phyloP scores from a whole-genome alignment of 2,888 invertebrate genomes.

The Coelopa pilipes region DNA sequence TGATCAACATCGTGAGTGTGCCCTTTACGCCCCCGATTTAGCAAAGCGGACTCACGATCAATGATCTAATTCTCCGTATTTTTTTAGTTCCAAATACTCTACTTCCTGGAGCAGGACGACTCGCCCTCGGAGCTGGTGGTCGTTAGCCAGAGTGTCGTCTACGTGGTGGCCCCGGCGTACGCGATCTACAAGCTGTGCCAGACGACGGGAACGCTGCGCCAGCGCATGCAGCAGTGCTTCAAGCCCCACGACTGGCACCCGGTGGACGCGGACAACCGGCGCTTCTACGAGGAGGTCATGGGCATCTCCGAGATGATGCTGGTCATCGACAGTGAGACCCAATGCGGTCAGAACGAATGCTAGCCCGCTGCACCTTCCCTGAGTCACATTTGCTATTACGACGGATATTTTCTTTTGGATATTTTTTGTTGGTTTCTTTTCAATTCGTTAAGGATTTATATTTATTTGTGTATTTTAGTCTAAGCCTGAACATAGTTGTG shows the following conservation, averaged over 20 bases:
- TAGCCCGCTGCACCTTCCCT: conserved; percentile 9
- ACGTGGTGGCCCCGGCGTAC: conserved; percentile 55
- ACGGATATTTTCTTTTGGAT: no score
- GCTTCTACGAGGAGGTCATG: conserved; percentile 63
- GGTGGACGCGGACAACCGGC: conserved; percentile 60
- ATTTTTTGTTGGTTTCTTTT: no score
- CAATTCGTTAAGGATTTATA: neutral
- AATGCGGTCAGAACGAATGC: conserved; percentile 21
- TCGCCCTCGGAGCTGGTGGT: conserved; percentile 47
- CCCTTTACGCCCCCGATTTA: neutral
- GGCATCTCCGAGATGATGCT: conserved; percentile 64
- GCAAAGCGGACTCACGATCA: conserved; percentile 21
- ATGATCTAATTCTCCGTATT: neutral
- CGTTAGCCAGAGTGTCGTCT: conserved; percentile 53
- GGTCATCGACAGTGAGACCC: conserved; percentile 52
- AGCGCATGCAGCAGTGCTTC: conserved; percentile 60
- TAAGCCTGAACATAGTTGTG: no score
- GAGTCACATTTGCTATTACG: no score
- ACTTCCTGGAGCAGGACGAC: conserved; percentile 42
- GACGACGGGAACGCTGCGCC: conserved; percentile 55
- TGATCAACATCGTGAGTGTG: conserved; percentile 54
- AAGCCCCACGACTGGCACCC: conserved; percentile 66
- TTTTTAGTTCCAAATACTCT: conserved; percentile 43
- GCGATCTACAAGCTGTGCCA: conserved; percentile 56
- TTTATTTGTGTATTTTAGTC: no score